Evolutionary conservation across 2,888 invertebrate genomes (phyloP), one percentile per base, ranked within the genome.

Genomic region (Drosophila affinis): DNA sequence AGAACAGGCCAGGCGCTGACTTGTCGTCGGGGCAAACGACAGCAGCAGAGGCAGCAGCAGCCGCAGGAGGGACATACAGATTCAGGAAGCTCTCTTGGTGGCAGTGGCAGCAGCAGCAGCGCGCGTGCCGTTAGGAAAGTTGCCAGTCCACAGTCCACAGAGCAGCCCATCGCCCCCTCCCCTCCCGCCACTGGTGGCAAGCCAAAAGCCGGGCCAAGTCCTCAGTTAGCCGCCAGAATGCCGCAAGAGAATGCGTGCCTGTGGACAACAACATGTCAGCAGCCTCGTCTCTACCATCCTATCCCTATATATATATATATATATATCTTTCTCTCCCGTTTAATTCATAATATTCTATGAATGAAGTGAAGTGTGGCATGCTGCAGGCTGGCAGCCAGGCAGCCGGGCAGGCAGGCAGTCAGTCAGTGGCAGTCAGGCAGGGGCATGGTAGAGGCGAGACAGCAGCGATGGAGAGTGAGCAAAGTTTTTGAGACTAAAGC

Each of bases 41-140:
- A 53, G 57, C 32, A 32, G 45, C 60, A 64, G 52, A 59, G 59
- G 45, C 74, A 53, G 61, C 49, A 45, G 70, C 57, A 62, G 62
- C 68, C 68, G 32, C 72, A 39, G 39, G n/a, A 69, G 39, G 72
- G 70, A 44, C 70, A 62, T n/a, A 39, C 21, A 32, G 62, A 57
- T 51, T 53, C 61, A 62, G 62, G 54, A 54, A 51, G 39, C 63
- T 14, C 39, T 39, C 39, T 39, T 39, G 39, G 39, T 39, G 39
- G 39, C 39, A 39, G 39, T 14, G 54, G 44, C 48, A 64, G 55
- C 9, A 21, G 18, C 76, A 63, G 57, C 62, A 60, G 75, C 69
- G 67, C 88, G 85, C 89, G 88, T 85, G 89, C 89, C 86, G 86
- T 89, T 85, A 89, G 89, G 85, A 89, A 89, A 85, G 62, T 87